phyloP scores from a whole-genome alignment of 2,888 invertebrate species.

The Metacarcinus magister region DNA sequence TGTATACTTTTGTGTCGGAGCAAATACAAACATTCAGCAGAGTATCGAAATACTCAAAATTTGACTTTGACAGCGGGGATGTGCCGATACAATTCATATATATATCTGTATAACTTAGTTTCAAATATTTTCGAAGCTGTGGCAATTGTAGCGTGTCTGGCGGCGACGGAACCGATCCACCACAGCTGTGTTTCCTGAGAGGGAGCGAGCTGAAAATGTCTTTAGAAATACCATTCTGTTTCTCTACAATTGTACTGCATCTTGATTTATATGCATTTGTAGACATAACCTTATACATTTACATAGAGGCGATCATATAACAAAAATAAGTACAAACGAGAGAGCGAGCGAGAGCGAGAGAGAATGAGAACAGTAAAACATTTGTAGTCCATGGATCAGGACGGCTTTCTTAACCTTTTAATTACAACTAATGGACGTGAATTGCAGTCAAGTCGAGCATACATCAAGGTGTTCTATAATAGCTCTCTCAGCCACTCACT shows the following conservation, averaged over 20 bases:
- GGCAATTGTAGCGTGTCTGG: background rate
- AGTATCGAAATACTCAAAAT: background rate
- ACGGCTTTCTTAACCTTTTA: background rate
- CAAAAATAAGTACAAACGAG: background rate
- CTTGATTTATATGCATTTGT: background rate
- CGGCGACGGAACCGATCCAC: background rate
- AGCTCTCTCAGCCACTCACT: background rate
- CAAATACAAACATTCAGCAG: background rate
- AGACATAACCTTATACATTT: no score
- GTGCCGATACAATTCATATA: background rate
- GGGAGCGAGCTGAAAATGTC: background rate
- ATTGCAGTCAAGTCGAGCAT: background rate
- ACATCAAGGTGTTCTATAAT: background rate
- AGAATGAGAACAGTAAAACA: background rate
- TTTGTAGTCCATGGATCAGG: no score
- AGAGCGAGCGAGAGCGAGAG: background rate
- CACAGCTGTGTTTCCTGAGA: background rate
- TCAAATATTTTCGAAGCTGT: constrained; percentile 14
- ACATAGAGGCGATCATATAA: no score
- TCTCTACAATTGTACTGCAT: background rate
- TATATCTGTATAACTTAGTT: background rate
- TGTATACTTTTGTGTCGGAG: background rate
- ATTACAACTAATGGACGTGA: background rate
- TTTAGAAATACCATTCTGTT: background rate
- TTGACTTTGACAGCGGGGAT: background rate